A percentile compares a stretch with the other conserved stretches of the same genome.
phyloP scores from a whole-genome alignment of 2,113 vertebrate species.

The Reinhardtius hippoglossoides region DNA sequence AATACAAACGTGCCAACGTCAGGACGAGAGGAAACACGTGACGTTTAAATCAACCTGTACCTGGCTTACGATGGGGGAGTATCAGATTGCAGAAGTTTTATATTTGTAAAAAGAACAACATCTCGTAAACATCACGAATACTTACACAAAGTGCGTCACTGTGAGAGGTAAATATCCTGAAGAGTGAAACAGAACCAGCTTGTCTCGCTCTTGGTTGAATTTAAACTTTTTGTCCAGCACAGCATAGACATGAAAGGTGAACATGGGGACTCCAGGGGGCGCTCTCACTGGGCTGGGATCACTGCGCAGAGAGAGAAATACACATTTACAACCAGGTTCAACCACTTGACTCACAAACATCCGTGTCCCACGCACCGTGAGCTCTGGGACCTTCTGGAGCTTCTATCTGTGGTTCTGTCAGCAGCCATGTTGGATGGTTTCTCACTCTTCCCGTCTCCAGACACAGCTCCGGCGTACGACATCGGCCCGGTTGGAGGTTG shows the following conservation, averaged over 20 bases:
- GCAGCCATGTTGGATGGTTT: neutral
- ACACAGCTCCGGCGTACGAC: slow-evolving; percentile 17
- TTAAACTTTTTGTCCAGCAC: slow-evolving; percentile 74
- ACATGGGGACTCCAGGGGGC: slow-evolving; percentile 23
- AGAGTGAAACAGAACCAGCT: fast-evolving
- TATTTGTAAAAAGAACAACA: neutral
- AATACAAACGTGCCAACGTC: no score
- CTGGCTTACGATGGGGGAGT: no score
- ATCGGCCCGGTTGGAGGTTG: neutral
- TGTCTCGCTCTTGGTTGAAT: slow-evolving; percentile 32
- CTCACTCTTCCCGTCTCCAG: neutral
- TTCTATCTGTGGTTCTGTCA: neutral
- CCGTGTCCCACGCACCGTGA: slow-evolving; percentile 4
- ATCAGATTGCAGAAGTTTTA: no score
- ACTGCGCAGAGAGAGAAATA: slow-evolving; percentile 38
- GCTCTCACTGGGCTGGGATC: slow-evolving; percentile 41
- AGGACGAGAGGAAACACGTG: no score
- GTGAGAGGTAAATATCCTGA: fast-evolving
- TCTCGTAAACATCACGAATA: neutral
- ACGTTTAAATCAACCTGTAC: no score
- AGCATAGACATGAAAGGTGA: slow-evolving; percentile 75
- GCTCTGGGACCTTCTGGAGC: neutral
- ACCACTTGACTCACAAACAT: neutral
- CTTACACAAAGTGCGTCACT: slow-evolving; percentile 67
- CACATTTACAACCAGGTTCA: fast-evolving